Evolutionary conservation across 2,888 invertebrate genomes (phyloP).

Genomic region (Julus scandinavius): DNA sequence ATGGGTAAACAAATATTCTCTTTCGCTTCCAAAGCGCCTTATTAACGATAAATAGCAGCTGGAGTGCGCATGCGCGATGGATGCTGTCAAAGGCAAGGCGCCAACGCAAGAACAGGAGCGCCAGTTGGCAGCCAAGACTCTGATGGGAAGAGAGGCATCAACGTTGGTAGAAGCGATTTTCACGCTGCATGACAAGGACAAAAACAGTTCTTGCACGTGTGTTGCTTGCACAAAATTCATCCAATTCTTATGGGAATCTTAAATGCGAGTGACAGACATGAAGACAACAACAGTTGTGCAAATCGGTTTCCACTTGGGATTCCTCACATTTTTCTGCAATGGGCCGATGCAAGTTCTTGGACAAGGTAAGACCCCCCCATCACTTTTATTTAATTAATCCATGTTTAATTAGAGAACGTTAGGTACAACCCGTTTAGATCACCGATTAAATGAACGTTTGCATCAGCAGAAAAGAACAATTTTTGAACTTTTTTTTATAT

Average conservation of each 20-base stretch:
- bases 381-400: no score
- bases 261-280: slow-evolving; percentile 3
- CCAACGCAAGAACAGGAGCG: slow-evolving; percentile 39
- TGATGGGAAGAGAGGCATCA: slow-evolving; percentile 38
- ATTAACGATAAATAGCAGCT: neutral
- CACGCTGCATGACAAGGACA: slow-evolving; percentile 9
- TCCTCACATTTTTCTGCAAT: slow-evolving; percentile 1
- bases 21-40: neutral
- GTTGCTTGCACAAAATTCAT: neutral
- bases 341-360: slow-evolving; percentile 29
- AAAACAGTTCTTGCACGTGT: slow-evolving; percentile 3
- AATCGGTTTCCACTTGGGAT: slow-evolving; percentile 42
- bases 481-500: no score
- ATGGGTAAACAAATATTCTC: neutral
- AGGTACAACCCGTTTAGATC: no score
- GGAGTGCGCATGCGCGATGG: neutral
- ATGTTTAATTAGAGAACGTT: no score
- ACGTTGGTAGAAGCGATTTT: neutral
- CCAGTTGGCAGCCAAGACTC: slow-evolving; percentile 18
- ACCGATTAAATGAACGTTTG: no score
- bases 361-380: neutral
- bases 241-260: slow-evolving; percentile 32
- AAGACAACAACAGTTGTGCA: slow-evolving; percentile 29
- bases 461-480: no score
- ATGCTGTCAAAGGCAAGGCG: neutral